phyloP scores from a whole-genome alignment of 2,113 vertebrate genomes.

The Piliocolobus tephrosceles region DNA sequence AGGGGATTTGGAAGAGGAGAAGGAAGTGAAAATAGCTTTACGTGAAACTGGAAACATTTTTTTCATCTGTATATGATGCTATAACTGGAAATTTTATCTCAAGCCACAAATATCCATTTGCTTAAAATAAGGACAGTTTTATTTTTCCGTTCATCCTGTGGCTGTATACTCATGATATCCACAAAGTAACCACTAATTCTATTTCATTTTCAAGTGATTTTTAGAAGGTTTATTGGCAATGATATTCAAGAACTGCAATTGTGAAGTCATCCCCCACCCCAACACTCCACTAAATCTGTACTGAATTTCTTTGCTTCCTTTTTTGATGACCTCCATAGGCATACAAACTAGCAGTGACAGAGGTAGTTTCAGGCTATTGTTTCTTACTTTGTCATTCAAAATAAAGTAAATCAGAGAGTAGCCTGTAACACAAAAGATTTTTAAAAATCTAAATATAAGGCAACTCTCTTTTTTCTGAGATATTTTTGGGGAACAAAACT shows the following conservation, averaged over 20 bases:
- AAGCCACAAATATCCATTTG: constrained; percentile 67
- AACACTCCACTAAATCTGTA: constrained; percentile 21
- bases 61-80: constrained; percentile 38
- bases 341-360: neutral
- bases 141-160: constrained; percentile 68
- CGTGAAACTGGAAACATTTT: constrained; percentile 25
- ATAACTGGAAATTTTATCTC: constrained; percentile 65
- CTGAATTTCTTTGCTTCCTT: constrained; percentile 34
- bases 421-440: neutral
- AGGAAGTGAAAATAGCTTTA: constrained; percentile 39
- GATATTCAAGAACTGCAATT: constrained; percentile 38
- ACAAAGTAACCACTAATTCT: constrained; percentile 74
- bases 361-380: neutral
- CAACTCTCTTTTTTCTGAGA: constrained; percentile 7
- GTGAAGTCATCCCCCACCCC: constrained; percentile 49
- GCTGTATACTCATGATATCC: constrained; percentile 11
- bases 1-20: neutral
- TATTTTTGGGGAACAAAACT: neutral
- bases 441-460: neutral
- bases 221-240: constrained; percentile 54
- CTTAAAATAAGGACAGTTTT: constrained; percentile 66
- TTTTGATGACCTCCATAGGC: neutral
- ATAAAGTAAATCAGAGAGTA: constrained; percentile 2
- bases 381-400: constrained; percentile 36
- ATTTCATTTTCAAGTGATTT: constrained; percentile 67